Base-by-base conservation (phyloP, 2,888 invertebrate genomes). In the Drosophila sordidapex region DNA sequence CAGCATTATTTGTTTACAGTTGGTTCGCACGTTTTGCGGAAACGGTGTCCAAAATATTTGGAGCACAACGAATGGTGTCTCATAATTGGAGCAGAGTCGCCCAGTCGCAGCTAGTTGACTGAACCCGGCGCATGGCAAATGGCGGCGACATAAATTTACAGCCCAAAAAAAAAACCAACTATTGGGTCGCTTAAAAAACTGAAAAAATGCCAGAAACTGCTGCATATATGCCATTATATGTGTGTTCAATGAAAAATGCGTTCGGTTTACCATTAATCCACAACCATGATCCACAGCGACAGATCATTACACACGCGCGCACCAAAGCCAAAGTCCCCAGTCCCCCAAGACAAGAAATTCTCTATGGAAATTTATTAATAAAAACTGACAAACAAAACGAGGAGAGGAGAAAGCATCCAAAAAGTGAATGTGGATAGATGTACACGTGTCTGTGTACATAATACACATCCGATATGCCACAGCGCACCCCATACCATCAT, bases 211-310 rank as follows among this genome's bases (percentile, higher is more conserved):
- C n/a, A 69, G 62, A 68, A 74, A 81, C 73, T 83, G 74, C 67
- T 11, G 29, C 63, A 68, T 56, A 74, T 87, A 87, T 83, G 71
- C 68, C 69, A 60, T 62, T 76, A 75, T 70, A 74, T 83, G 73
- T 88, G 76, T 81, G 74, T 88, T 81, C 79, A 70, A 90, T 87
- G 84, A 90, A 75, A 86, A 87, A 90, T 90, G 87, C 79, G 70
- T 88, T 82, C 68, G 91, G 91, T 91, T 87, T 90, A 91, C 91
- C 91, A 91, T 89, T 91, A 91, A 91, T 91, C 89, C 87, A 79
- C 67, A 81, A 74, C 81, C 83, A 72, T 91, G 91, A 91, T 91
- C 91, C 91, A 81, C 79, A 84, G 80, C 82, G 84, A 87, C 87
- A 89, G 83, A 87, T 90, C 91, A 90, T 91, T 91, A 91, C 89